A percentile compares a stretch with the other conserved stretches of the same genome.
Evolutionary conservation across 2,888 invertebrate genomes (phyloP).

Genomic region (Prosopocoilus inquinatus): DNA sequence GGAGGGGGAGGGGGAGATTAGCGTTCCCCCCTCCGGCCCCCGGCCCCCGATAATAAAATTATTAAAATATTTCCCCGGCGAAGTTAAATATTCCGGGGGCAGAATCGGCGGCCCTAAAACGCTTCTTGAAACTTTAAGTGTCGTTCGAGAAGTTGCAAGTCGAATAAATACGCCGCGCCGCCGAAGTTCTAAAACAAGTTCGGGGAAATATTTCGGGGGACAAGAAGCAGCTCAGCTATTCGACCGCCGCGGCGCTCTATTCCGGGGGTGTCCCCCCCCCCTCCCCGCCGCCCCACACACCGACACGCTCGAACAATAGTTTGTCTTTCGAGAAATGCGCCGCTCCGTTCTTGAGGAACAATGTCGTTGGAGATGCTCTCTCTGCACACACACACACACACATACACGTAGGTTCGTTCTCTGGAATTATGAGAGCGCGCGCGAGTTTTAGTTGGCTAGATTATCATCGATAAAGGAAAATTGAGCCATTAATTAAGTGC

Average conservation of each 20-base stretch:
- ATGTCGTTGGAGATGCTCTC: not conserved
- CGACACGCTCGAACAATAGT: constrained; percentile 7
- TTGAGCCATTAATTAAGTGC: too few species aligned
- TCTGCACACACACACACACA: too few species aligned
- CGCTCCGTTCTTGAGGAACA: too few species aligned
- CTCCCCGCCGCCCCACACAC: too few species aligned
- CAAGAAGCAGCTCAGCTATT: constrained; percentile 14
- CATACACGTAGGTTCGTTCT: too few species aligned
- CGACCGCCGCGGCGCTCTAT: constrained; percentile 9
- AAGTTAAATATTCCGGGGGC: constrained; percentile 8
- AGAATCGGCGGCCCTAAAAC: constrained; percentile 14
- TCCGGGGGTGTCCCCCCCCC: too few species aligned
- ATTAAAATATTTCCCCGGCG: too few species aligned
- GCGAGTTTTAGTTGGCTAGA: too few species aligned
- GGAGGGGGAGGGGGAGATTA: too few species aligned
- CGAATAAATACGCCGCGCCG: constrained; percentile 26
- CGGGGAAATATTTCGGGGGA: constrained; percentile 22
- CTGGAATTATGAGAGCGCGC: not conserved
- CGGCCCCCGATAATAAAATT: too few species aligned
- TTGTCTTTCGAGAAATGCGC: constrained; percentile 6
- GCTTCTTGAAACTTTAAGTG: constrained; percentile 24
- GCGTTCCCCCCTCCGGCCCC: too few species aligned
- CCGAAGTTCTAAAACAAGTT: constrained; percentile 28
- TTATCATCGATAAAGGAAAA: too few species aligned
- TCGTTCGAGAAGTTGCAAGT: constrained; percentile 26